Evolutionary conservation across 2,797 vertebrate species (phyloP), one percentile per base, ranked within the genome.

Genomic region (Pantherophis vulpinus): DNA sequence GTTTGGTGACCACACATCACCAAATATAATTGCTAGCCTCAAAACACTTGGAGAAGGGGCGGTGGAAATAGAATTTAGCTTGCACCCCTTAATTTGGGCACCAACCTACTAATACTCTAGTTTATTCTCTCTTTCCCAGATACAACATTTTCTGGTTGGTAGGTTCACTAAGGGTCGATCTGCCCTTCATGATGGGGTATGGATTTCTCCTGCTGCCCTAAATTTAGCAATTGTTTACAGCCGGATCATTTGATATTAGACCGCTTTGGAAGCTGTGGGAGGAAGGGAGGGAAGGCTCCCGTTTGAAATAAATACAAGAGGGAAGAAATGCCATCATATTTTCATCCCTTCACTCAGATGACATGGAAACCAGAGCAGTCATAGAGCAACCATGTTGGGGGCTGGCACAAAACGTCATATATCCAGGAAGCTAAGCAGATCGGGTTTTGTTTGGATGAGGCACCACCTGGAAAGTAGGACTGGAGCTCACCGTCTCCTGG

Each of bases 221-320:
- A 93, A 93, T 89, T 89, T 93, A 93, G 93, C 87, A 16, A 89
- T 86, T 91, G 93, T 93, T 91, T 93, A 91, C 87, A 63, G 47
- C n/a, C 56, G 23, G 93, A 58, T 42, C 2, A 1, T 27, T 70
- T 93, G 89, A 91, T 89, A 42, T 61, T 83, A 93, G 93, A 63
- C 10, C 7, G 23, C 16, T 91, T 56, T 91, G 32, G 56, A 54
- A 42, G 70, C 8, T 7, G n/a, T 6, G 10, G 58, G 59, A 37
- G 70, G 32, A 2, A 12, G 20, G 63, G 16, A 37, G 87, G 32
- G 3, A 12, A 8, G 63, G 16, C 3, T 47, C 2, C 29, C 1
- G 7, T 37, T 79, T 55, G n/a, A 91, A 93, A 83, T 88, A 61
- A 37, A 88, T 7, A 1, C 5, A 27, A 10, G 63, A 63, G 12